These are phyloP conservation scores for Cryptomyrus ogoouensis DNA, from an alignment of 2,113 vertebrate genomes.

Conservation along the genomic window DNA sequence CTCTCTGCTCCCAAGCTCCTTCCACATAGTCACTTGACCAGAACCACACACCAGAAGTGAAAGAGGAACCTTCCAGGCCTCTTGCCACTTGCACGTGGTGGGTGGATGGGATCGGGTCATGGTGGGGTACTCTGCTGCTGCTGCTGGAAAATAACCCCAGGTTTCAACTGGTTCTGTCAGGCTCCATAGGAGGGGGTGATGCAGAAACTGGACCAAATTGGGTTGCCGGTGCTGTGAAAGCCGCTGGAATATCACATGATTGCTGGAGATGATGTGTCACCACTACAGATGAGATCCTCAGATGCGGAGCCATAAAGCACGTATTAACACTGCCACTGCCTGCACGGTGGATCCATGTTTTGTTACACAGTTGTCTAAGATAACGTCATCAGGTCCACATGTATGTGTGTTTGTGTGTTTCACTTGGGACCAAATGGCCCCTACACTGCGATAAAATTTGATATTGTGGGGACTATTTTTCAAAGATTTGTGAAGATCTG, in stretches of 20 bases:
- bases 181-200: background rate
- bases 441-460: no score
- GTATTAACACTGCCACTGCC: background rate
- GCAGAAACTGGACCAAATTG: background rate
- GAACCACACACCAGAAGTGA: conserved; percentile 40
- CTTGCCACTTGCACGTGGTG: conserved; percentile 28
- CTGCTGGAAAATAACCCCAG: conserved; percentile 27
- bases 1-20: background rate
- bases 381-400: background rate
- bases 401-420: background rate
- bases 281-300: background rate
- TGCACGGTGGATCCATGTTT: background rate
- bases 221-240: background rate
- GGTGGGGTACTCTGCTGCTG: conserved; percentile 7
- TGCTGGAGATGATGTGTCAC: background rate
- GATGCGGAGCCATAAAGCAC: background rate
- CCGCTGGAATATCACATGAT: background rate
- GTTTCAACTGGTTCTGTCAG: conserved; percentile 25
- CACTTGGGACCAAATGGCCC: no score
- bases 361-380: background rate
- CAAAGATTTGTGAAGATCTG: no score
- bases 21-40: conserved; percentile 25
- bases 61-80: conserved; percentile 29
- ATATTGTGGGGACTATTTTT: no score
- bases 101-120: conserved; percentile 19